Base-by-base conservation (phyloP, 2,888 invertebrate species). In the Heteropelma amictum region DNA sequence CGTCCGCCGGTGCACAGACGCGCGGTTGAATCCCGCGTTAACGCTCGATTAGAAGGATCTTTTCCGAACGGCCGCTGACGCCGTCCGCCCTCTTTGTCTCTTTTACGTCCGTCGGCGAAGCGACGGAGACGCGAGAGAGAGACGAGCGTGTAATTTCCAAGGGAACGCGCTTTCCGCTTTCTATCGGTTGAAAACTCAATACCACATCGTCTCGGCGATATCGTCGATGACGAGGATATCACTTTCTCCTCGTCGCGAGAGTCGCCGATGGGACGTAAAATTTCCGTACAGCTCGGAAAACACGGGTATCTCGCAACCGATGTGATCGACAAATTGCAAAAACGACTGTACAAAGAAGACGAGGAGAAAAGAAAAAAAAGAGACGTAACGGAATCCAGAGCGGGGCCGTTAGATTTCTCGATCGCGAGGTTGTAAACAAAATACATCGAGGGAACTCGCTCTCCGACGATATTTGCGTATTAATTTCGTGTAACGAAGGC, bases 401-500 rank as follows among this genome's bases (percentile, higher is more conserved):
- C n/a, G n/a, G n/a, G n/a, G n/a, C n/a, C 45, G 51, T 77, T 77
- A 68, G 63, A 69, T 56, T 61, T 45, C 65, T 21, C 7, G 21
- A 14, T n/a, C n/a, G 30, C 67, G 23, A 2, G 28, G 60, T 70
- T 64, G 68, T 78, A 76, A 78, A 76, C 71, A 78, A 78, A 65
- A 85, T 85, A 8, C 78, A 80, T 73, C 54, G 30, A 28, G 58
- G 58, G 58, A 58, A 58, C 63, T 72, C 72, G 80, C 82, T 81
- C 82, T 38, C 80, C 80, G 76, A 79, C 82, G 6, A 21, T 84
- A 86, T 85, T 85, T 85, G 85, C 86, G 86, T 86, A 86, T 86
- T 86, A 86, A 86, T 86, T 86, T 82, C 80, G 76, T 82, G 83
- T 86, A 84, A 86, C 85, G 85, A 84, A 84, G 82, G 81, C 81